Evolutionary conservation across 2,113 vertebrate genomes (phyloP).

Genomic region (Malaclemys terrapin): DNA sequence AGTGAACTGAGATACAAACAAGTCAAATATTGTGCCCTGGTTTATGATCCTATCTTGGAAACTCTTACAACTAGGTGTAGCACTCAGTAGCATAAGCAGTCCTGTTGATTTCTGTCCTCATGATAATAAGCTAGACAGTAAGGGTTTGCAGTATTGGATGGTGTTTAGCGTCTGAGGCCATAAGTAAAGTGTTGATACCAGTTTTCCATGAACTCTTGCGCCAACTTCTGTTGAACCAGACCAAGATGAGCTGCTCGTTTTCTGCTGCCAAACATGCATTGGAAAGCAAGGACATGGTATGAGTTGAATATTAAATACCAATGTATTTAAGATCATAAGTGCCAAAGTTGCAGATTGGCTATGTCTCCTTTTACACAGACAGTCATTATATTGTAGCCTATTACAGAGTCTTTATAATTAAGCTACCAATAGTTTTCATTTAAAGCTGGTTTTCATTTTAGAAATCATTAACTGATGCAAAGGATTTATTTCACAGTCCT

Average conservation of each 20-base stretch:
- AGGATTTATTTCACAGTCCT: neutral
- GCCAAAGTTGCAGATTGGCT: neutral
- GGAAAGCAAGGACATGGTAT: neutral
- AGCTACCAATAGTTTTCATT: neutral
- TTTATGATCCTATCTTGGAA: neutral
- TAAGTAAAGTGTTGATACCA: neutral
- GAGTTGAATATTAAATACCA: neutral
- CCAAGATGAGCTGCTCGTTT: neutral
- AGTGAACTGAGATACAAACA: neutral
- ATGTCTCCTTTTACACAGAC: neutral
- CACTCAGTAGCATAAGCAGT: neutral
- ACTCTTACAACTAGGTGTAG: neutral
- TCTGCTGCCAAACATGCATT: neutral
- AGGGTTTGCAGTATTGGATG: fast-evolving
- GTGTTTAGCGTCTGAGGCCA: fast-evolving
- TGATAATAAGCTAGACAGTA: neutral
- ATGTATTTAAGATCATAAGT: neutral
- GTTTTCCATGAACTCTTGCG: neutral
- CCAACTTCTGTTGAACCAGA: neutral
- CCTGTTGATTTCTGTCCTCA: fast-evolving
- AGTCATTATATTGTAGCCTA: neutral
- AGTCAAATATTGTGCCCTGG: neutral
- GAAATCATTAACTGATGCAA: neutral
- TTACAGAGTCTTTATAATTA: neutral
- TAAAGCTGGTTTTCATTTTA: neutral